phyloP scores from a whole-genome alignment of 2,888 invertebrate species.

The Phrixothrix hirtus region DNA sequence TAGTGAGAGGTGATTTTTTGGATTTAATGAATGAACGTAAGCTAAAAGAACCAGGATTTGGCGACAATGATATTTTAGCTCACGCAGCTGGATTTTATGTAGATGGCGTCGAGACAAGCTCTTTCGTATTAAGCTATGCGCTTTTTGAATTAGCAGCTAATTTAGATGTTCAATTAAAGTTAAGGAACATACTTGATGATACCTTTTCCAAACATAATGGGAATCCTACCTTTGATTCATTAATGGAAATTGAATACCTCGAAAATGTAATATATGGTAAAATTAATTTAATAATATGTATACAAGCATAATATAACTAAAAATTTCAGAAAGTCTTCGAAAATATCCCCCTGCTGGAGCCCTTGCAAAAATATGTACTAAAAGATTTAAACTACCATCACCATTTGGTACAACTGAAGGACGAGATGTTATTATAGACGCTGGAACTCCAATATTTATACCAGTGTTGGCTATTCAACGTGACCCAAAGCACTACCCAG shows the following conservation, averaged over 20 bases:
- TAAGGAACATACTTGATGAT: conserved; percentile 53
- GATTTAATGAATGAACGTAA: conserved; percentile 50
- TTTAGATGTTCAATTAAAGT: conserved; percentile 53
- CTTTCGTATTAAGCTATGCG: conserved; percentile 56
- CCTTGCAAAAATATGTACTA: conserved; percentile 39
- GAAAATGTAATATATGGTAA: conserved; percentile 57
- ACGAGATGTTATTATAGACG: conserved; percentile 37
- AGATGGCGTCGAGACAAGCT: conserved; percentile 62
- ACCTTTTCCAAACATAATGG: conserved; percentile 50
- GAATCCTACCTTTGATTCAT: conserved; percentile 56
- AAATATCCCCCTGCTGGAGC: conserved; percentile 32
- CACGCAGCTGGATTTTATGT: conserved; percentile 61
- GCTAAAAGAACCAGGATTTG: conserved; percentile 40
- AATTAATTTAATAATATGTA: no score
- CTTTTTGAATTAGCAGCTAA: conserved; percentile 58
- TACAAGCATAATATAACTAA: conserved; percentile 38
- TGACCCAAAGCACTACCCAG: conserved; percentile 50
- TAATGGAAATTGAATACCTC: conserved; percentile 57
- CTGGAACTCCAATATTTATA: conserved; percentile 46
- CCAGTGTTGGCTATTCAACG: conserved; percentile 48
- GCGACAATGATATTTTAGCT: conserved; percentile 57
- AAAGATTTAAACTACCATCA: conserved; percentile 36
- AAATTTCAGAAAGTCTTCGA: conserved; percentile 33
- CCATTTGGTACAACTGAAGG: conserved; percentile 20
- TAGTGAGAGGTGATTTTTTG: conserved; percentile 56